Percentiles rank a stretch among this genome's conserved stretches.
phyloP scores from a whole-genome alignment of 1,140 invertebrate genomes.

The Lasioglossum baleicum region DNA sequence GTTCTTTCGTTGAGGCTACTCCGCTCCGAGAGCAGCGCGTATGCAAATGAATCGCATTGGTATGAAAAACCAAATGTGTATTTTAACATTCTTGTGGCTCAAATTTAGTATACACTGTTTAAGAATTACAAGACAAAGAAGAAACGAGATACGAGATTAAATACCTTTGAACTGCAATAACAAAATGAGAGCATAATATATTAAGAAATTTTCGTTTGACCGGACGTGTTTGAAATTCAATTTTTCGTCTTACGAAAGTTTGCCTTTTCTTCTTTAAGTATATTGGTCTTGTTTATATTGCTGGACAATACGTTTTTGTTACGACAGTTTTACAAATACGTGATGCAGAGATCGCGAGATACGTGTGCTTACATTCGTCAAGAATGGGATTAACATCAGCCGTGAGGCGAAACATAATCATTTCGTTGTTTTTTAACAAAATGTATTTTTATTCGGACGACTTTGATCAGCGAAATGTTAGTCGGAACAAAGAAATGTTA shows the following conservation, averaged over 20 bases:
- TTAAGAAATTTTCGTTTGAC: not conserved
- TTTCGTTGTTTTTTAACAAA: conserved; percentile 14
- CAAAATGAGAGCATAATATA: not conserved
- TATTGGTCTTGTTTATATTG: not conserved
- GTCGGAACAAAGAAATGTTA: conserved; percentile 20
- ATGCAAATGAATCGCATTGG: not conserved
- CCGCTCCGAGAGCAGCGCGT: not conserved
- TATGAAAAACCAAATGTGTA: not conserved
- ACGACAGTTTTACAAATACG: not conserved
- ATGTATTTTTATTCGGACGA: conserved; percentile 27
- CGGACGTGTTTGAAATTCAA: not conserved
- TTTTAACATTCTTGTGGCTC: conserved; percentile 10
- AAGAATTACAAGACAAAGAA: not conserved
- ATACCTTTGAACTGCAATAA: not conserved
- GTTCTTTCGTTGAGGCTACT: not conserved
- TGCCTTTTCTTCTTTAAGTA: too few relatives aligned
- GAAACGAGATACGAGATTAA: not conserved
- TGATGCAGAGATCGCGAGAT: not conserved
- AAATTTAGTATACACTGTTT: not conserved
- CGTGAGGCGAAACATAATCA: not conserved
- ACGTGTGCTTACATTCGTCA: not conserved
- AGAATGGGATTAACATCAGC: not conserved
- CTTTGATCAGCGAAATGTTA: conserved; percentile 29
- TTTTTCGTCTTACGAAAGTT: not conserved
- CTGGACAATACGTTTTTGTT: conserved; percentile 12